A percentile compares a stretch with the other conserved stretches of the same genome.
phyloP scores from a whole-genome alignment of 2,797 vertebrate species.

The Gallinago solitaria region DNA sequence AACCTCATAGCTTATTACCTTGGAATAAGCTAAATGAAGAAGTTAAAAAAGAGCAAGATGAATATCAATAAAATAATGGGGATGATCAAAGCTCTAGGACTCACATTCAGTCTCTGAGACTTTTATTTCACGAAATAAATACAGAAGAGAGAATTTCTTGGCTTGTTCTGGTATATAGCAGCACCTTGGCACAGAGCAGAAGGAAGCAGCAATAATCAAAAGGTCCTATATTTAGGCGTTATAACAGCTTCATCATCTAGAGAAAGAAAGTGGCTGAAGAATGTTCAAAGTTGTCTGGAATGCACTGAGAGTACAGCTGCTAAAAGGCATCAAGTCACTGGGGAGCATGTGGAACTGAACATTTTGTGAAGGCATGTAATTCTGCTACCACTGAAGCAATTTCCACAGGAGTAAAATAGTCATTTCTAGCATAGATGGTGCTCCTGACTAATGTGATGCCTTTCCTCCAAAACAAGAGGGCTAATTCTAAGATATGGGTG shows the following conservation, averaged over 20 bases:
- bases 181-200: background rate
- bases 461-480: background rate
- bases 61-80: background rate
- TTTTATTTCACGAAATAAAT: background rate
- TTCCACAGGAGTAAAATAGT: background rate
- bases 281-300: background rate
- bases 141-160: background rate
- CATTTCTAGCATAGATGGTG: background rate
- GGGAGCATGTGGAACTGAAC: background rate
- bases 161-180: background rate
- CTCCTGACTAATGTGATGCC: background rate
- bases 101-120: background rate
- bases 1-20: background rate
- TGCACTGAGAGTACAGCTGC: background rate
- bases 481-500: background rate
- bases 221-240: background rate
- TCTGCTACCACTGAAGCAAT: background rate
- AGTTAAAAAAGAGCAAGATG: background rate
- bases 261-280: background rate
- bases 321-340: background rate
- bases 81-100: background rate
- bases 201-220: background rate
- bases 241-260: background rate
- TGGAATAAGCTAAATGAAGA: background rate
- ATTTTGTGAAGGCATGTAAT: background rate